Percentiles rank a stretch among this genome's conserved stretches.
Evolutionary conservation across 2,888 invertebrate species (phyloP).

Genomic region (Incurvaria masculella): DNA sequence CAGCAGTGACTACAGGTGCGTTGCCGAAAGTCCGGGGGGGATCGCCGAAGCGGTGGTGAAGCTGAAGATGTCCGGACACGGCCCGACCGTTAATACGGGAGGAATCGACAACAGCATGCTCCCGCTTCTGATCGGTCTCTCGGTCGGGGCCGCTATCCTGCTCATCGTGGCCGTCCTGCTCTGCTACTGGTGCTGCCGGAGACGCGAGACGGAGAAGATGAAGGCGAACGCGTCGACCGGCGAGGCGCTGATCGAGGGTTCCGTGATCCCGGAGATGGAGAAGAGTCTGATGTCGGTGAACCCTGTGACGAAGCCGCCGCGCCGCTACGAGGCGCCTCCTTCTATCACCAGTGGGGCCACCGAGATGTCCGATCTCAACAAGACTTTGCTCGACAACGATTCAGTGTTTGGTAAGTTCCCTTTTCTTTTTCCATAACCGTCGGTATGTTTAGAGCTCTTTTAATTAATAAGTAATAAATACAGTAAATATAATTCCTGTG

Average conservation of each 20-base stretch:
- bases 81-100: constrained; percentile 44
- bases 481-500: no score
- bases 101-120: constrained; percentile 56
- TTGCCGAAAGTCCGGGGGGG: constrained; percentile 80
- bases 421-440: background rate
- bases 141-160: constrained; percentile 46
- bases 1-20: constrained; percentile 72
- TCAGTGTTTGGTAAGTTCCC: constrained; percentile 69
- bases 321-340: constrained; percentile 70
- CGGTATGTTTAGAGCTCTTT: no score
- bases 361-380: constrained; percentile 79
- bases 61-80: constrained; percentile 46
- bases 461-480: no score
- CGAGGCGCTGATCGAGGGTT: constrained; percentile 69
- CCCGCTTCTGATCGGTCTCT: constrained; percentile 51
- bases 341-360: constrained; percentile 71
- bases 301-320: constrained; percentile 79
- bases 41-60: constrained; percentile 72
- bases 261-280: constrained; percentile 78
- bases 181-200: constrained; percentile 57
- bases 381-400: constrained; percentile 76
- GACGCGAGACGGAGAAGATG: constrained; percentile 42
- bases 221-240: constrained; percentile 60
- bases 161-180: constrained; percentile 47
- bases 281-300: constrained; percentile 82